phyloP scores from a whole-genome alignment of 2,797 vertebrate genomes.

The Denticeps clupeoides region DNA sequence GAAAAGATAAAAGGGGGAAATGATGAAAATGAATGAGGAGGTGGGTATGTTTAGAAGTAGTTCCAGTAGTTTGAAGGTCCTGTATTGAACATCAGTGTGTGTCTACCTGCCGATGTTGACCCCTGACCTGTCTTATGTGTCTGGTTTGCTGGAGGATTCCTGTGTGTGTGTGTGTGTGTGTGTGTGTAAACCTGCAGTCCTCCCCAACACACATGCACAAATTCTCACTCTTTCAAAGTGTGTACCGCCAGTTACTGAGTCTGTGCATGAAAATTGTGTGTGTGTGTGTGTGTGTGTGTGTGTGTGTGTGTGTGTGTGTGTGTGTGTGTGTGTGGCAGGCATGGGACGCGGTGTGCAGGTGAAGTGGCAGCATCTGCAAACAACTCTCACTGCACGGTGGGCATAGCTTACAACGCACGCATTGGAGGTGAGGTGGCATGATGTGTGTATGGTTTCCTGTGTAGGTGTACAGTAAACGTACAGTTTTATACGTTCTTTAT shows the following conservation, averaged over 20 bases:
- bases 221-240: too few species aligned
- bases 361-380: slow-evolving; percentile 96
- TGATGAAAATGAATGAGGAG: too few species aligned
- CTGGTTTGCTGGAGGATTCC: neutral
- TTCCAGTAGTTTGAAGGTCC: too few species aligned
- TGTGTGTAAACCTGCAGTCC: neutral
- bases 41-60: too few species aligned
- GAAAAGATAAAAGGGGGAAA: too few species aligned
- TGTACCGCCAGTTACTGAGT: too few species aligned
- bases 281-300: neutral
- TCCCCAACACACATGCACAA: too few species aligned
- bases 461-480: neutral
- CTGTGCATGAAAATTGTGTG: slow-evolving; percentile 1
- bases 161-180: neutral
- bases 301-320: neutral
- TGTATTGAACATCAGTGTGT: too few species aligned
- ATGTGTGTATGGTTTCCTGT: neutral
- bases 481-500: too few species aligned
- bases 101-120: too few species aligned
- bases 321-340: slow-evolving; percentile 52
- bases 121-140: too few species aligned
- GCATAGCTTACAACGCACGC: slow-evolving; percentile 92
- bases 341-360: slow-evolving; percentile 93
- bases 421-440: slow-evolving; percentile 76
- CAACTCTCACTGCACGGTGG: slow-evolving; percentile 95